Evolutionary conservation across 92 coral and sea anemone genomes (phyloP).

Genomic region (Zoanthus sociatus): DNA sequence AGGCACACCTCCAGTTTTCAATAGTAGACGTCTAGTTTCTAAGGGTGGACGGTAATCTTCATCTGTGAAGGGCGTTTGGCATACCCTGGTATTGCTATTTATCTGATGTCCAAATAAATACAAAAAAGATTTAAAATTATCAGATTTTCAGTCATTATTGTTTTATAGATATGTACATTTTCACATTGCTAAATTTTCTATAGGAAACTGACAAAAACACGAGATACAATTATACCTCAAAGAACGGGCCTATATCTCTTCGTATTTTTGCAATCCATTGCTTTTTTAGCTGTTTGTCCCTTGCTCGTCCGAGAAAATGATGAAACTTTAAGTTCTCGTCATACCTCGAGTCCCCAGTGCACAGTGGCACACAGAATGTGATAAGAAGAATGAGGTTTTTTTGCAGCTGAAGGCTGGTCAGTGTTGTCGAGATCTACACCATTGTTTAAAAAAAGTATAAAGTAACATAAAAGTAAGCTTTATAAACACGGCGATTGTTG

Average conservation of each 20-base stretch:
- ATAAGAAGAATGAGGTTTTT: not conserved
- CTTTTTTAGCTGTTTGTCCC: conserved; percentile 15
- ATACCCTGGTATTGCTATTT: no score
- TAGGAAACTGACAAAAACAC: not conserved
- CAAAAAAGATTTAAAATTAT: no score
- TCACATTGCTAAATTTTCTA: no score
- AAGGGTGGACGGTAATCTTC: no score
- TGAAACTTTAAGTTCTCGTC: conserved; percentile 8
- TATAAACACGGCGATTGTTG: no score
- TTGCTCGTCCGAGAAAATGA: conserved; percentile 28
- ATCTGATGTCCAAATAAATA: no score
- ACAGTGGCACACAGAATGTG: conserved; percentile 2
- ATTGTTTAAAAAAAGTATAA: conserved; percentile 1
- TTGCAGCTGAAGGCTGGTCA: conserved; percentile 10
- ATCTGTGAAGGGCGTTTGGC: no score
- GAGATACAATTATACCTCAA: not conserved
- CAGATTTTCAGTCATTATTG: no score
- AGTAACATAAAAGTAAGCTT: not conserved
- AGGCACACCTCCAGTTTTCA: no score
- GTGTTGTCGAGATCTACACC: not conserved
- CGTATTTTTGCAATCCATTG: conserved; percentile 41
- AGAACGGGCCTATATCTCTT: conserved; percentile 35
- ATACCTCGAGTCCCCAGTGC: conserved; percentile 37
- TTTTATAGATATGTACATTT: not conserved
- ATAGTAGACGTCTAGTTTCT: no score